Percentiles rank a stretch among this genome's conserved stretches.
phyloP scores from a whole-genome alignment of 2,113 vertebrate species.

The Oreotragus oreotragus region DNA sequence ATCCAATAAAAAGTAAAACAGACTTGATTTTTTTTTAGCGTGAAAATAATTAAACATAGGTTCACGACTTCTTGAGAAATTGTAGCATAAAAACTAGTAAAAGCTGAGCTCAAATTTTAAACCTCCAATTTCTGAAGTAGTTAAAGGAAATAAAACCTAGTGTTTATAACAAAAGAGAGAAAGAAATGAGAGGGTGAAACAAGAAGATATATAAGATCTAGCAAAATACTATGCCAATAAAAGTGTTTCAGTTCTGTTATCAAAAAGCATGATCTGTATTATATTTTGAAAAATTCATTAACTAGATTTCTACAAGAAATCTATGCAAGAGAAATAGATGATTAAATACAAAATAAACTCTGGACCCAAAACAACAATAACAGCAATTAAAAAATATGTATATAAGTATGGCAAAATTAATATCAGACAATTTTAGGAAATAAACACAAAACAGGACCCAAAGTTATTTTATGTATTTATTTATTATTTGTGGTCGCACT shows the following conservation, averaged over 20 bases:
- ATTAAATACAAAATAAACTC: neutral
- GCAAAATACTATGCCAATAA: neutral
- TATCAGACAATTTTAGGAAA: neutral
- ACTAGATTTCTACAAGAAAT: neutral
- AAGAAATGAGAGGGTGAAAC: neutral
- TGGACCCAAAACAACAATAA: neutral
- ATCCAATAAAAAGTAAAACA: neutral
- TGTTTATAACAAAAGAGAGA: neutral
- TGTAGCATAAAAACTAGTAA: neutral
- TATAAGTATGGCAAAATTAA: neutral
- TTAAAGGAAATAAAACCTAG: neutral
- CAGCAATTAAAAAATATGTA: neutral
- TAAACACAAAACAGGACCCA: neutral
- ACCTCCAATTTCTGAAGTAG: neutral
- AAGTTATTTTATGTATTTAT: no score
- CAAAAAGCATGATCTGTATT: neutral
- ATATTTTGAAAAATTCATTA: neutral
- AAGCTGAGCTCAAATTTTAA: neutral
- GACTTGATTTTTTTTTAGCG: neutral
- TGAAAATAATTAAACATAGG: neutral
- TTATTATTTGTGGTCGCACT: neutral
- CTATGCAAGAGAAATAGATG: neutral
- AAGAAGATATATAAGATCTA: neutral
- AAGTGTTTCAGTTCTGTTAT: neutral
- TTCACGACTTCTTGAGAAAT: neutral